Evolutionary conservation across 2,113 vertebrate species (phyloP).

Genomic region (Irena cyanogastra): DNA sequence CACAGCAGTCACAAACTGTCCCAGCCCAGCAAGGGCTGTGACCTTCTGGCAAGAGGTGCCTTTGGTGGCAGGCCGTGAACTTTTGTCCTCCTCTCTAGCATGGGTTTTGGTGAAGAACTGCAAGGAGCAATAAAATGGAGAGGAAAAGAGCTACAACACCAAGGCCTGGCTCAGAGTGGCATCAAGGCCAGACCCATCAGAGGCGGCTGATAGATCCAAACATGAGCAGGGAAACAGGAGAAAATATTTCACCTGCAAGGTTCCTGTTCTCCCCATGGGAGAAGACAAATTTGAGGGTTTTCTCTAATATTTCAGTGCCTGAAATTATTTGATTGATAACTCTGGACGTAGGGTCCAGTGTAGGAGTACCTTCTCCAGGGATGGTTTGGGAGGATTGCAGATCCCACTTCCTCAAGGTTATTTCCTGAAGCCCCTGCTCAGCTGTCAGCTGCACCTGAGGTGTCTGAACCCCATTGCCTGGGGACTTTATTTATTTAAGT

Average conservation of each 20-base stretch:
- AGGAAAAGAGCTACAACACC: background rate
- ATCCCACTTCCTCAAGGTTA: accelerated
- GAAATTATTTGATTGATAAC: background rate
- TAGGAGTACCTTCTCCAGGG: background rate
- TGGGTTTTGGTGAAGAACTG: background rate
- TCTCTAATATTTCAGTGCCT: background rate
- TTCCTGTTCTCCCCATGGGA: background rate
- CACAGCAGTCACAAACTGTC: background rate
- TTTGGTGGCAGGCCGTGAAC: background rate
- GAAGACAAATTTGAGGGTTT: background rate
- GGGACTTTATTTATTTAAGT: background rate
- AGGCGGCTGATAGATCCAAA: background rate
- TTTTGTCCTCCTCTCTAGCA: background rate
- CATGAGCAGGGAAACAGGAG: background rate
- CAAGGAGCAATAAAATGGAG: too few species aligned
- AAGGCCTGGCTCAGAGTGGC: background rate
- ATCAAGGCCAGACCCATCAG: background rate
- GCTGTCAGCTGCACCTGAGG: background rate
- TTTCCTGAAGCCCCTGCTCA: background rate
- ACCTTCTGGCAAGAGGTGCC: background rate
- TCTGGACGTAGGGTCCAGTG: background rate
- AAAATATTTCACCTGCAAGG: background rate
- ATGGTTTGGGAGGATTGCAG: background rate
- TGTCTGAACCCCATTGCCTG: background rate
- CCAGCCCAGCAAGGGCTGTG: background rate